Evolutionary conservation across 2,113 vertebrate genomes (phyloP), one percentile per base, ranked within the genome.

Genomic region (Rhadina sibilatrix): DNA sequence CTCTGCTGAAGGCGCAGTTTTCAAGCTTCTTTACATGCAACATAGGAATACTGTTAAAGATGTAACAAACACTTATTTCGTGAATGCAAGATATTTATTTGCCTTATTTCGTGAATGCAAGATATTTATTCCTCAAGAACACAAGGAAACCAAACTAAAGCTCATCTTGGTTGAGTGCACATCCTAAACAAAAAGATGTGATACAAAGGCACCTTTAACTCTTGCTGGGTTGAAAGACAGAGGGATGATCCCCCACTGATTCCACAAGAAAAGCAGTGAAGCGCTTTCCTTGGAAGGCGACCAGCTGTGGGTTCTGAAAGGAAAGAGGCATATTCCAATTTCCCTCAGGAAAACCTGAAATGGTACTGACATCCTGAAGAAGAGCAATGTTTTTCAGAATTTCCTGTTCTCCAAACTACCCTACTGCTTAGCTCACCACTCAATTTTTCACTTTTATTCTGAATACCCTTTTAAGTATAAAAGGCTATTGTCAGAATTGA

Each of bases 201-300:
- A 60, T 40, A 91, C 68, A 94, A 95, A 94, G 80, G 77, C 93
- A 97, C 83, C 89, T 94, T 87, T 77, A 87, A 84, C 60, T 76
- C 83, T 64, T 33, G 74, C 72, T 68, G 70, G 16, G 52, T 70
- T 85, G 19, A 88, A 93, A 95, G 88, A 81, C 54, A 82, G 42
- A n/a, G 22, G 17, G 56, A 76, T 37, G 61, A 85, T 25, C 54
- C 50, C 90, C 68, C 52, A 90, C 33, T 0, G 5, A 70, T 40
- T 74, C 54, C 66, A 69, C 81, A 88, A 92, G 60, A 92, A 95
- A 96, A 65, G 80, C 83, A 42, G 23, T 35, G 24, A 93, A 87
- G 37, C 6, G 3, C 38, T 92, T 88, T 74, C 76, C 68, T 72
- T 59, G 53, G 28, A 89, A 53, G 68, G 64, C 9, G 0, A 83